Base-by-base conservation (phyloP, 2,888 invertebrate genomes). In the Blastobasis lacticolella region DNA sequence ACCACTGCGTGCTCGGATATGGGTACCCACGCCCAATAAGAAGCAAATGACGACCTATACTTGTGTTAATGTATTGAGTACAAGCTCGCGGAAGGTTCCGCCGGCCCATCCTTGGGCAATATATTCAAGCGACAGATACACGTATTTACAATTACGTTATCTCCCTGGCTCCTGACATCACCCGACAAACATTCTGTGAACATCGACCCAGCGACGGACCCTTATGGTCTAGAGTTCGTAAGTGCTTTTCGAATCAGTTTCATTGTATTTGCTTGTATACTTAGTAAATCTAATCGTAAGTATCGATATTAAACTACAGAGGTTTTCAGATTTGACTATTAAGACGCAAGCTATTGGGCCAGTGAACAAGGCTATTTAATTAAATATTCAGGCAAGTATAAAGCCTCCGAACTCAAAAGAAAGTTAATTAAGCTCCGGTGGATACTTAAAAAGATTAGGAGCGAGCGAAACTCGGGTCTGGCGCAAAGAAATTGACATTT, bases 101-200 rank as follows among this genome's bases (percentile, higher is more conserved):
- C 9, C 6, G 7, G 9, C 59, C 61, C 61, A 54, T 59, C 66
- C 66, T 68, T 58, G 63, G 61, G 69, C 72, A 68, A 81, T 83
- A 80, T 78, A 81, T 84, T 71, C 69, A 64, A 58, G 67, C 63
- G 81, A 83, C 85, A 82, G 82, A 68, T 75, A 85, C 85, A 83
- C 66, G 83, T 71, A 83, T 85, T 83, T 62, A 82, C 84, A 85
- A 84, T 85, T 84, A 86, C 78, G 76, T 82, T 85, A 85, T 85
- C 85, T 76, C 69, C 58, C 64, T 60, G 63, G 67, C 79, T 78
- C 69, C 80, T 84, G 80, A 81, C 83, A 80, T 83, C 82, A 81
- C 66, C 63, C 73, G 69, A 81, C 83, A 78, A 81, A 78, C 76
- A 81, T 84, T 78, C 68, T 23, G 70, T 79, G 77, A 78, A 74